These are phyloP conservation scores for Aplidium turbinatum DNA, from an alignment of 23 tunicate species.

Conservation along the genomic window DNA sequence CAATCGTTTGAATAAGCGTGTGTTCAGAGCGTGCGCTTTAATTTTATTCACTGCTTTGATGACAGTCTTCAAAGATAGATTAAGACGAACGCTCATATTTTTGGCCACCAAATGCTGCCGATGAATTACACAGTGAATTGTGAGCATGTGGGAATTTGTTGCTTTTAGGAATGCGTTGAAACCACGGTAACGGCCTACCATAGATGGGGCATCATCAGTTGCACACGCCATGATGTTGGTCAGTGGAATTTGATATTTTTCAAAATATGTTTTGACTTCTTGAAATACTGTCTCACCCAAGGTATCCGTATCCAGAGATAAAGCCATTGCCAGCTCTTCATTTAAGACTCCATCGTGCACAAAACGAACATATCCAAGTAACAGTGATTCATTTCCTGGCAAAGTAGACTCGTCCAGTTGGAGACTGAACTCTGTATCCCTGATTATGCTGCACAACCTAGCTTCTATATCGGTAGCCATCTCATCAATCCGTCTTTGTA, in stretches of 20 bases:
- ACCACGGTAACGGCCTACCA: slow-evolving; percentile 41
- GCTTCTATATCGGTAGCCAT: slow-evolving; percentile 37
- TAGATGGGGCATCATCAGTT: slow-evolving; percentile 51
- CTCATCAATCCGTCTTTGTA: slow-evolving; percentile 33
- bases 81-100: slow-evolving; percentile 41
- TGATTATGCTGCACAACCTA: slow-evolving; percentile 37
- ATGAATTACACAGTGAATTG: slow-evolving; percentile 51
- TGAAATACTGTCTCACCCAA: slow-evolving; percentile 37
- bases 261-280: slow-evolving; percentile 38
- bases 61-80: slow-evolving; percentile 21
- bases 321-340: slow-evolving; percentile 29
- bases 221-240: slow-evolving; percentile 56
- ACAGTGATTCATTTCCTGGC: slow-evolving; percentile 51
- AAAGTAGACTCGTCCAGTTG: slow-evolving; percentile 54
- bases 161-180: slow-evolving; percentile 10
- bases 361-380: slow-evolving; percentile 53
- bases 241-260: slow-evolving; percentile 37
- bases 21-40: slow-evolving; percentile 51
- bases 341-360: no score
- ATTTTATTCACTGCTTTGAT: slow-evolving; percentile 57
- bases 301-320: slow-evolving; percentile 44
- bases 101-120: slow-evolving; percentile 63
- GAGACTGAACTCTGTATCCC: no score
- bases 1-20: slow-evolving; percentile 33
- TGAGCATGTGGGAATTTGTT: slow-evolving; percentile 32